Percentiles rank a stretch among this genome's conserved stretches.
Evolutionary conservation across 2,113 vertebrate genomes (phyloP).

Genomic region (Etheostoma cragini): DNA sequence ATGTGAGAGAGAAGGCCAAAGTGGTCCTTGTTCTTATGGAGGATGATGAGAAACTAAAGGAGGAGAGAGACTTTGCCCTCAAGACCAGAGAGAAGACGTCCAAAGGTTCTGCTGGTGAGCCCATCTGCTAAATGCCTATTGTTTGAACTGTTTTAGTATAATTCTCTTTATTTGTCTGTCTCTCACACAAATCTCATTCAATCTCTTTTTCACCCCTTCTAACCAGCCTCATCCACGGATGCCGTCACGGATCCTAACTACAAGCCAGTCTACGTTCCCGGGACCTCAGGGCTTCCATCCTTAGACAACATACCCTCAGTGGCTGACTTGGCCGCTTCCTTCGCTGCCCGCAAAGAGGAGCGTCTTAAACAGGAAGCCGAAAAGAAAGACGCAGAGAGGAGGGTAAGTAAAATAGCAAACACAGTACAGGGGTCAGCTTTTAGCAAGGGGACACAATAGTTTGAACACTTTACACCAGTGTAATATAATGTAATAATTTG

Average conservation of each 20-base stretch:
- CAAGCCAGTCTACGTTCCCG: conserved; percentile 74
- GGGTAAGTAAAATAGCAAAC: conserved; percentile 65
- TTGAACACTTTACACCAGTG: not conserved
- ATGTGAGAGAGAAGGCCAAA: conserved; percentile 93
- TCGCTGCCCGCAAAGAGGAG: conserved; percentile 86
- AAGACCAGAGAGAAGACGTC: conserved; percentile 93
- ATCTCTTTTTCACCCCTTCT: not conserved
- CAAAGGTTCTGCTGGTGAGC: conserved; percentile 85
- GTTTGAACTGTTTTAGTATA: not conserved
- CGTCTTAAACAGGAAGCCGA: conserved; percentile 85
- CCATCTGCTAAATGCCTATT: not conserved
- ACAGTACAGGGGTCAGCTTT: not conserved
- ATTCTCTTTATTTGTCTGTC: not conserved
- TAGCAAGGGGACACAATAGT: not conserved
- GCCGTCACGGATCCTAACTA: conserved; percentile 70
- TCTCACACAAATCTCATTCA: not conserved
- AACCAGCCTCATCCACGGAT: conserved; percentile 73
- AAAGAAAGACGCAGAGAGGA: conserved; percentile 88
- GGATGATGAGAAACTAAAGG: conserved; percentile 90
- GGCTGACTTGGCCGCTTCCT: conserved; percentile 85
- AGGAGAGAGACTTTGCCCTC: conserved; percentile 88
- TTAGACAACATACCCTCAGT: conserved; percentile 83
- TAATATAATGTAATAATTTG: not conserved
- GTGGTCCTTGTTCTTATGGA: conserved; percentile 90
- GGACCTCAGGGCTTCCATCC: conserved; percentile 72